phyloP scores from a whole-genome alignment of 2,797 vertebrate genomes.

The Mus spretus region DNA sequence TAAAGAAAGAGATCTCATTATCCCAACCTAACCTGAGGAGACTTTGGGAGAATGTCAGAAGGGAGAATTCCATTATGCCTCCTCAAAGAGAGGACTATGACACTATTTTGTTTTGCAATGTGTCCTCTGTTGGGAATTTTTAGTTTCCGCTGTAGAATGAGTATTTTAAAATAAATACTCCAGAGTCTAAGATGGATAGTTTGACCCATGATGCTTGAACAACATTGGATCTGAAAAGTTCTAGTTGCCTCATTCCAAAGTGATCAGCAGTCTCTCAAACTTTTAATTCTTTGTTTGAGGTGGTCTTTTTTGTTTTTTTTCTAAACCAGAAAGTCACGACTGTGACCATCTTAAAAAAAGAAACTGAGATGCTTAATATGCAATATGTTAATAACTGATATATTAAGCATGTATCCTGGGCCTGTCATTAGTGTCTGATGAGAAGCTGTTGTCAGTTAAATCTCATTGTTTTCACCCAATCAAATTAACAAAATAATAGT shows the following conservation, averaged over 20 bases:
- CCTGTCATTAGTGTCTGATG: neutral
- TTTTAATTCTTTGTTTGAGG: slow-evolving; percentile 28
- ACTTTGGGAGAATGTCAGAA: slow-evolving; percentile 24
- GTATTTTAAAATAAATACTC: slow-evolving; percentile 44
- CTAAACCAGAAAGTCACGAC: neutral
- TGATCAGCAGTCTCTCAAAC: neutral
- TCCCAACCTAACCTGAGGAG: slow-evolving; percentile 74
- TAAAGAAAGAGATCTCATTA: slow-evolving; percentile 85
- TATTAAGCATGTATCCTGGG: neutral
- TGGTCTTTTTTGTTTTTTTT: neutral
- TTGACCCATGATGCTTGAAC: neutral
- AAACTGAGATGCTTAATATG: neutral
- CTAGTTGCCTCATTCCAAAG: neutral
- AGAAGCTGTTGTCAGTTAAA: neutral
- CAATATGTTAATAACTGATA: neutral
- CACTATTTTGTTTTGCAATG: slow-evolving; percentile 59
- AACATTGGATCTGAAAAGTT: neutral
- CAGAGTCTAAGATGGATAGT: neutral
- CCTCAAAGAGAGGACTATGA: neutral
- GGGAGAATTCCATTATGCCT: slow-evolving; percentile 54
- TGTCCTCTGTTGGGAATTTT: slow-evolving; percentile 34
- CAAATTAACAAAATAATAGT: neutral
- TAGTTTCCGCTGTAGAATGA: neutral
- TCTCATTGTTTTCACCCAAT: neutral
- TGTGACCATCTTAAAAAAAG: neutral